A percentile compares a stretch with the other conserved stretches of the same genome.
phyloP scores from a whole-genome alignment of 2,113 vertebrate genomes.

The Ursus arctos region DNA sequence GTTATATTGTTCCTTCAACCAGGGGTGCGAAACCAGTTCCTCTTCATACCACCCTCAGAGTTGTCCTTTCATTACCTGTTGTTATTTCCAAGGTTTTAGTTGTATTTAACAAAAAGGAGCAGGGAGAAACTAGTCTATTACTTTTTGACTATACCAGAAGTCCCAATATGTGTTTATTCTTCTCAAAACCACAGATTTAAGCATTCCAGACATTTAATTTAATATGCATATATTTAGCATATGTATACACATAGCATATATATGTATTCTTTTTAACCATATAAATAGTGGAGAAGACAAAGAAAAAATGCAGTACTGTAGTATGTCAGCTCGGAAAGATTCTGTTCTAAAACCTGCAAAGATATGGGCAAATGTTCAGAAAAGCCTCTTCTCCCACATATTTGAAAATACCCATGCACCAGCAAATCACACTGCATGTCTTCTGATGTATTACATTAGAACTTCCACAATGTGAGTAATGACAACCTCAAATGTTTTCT shows the following conservation, averaged over 20 bases:
- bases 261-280: not conserved
- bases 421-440: not conserved
- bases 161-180: not conserved
- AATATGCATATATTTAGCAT: not conserved
- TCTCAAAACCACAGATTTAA: not conserved
- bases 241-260: not conserved
- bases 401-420: not conserved
- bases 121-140: not conserved
- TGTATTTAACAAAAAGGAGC: not conserved
- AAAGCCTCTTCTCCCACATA: not conserved
- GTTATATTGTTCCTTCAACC: not conserved
- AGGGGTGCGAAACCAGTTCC: not conserved
- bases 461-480: conserved; percentile 34
- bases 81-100: not conserved
- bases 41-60: not conserved
- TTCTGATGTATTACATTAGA: conserved; percentile 22
- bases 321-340: not conserved
- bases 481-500: conserved; percentile 39
- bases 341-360: not conserved
- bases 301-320: not conserved
- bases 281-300: not conserved
- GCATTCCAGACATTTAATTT: not conserved
- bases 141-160: not conserved
- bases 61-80: not conserved
- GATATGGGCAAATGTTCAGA: not conserved